Percentiles rank a stretch among this genome's conserved stretches.
phyloP scores from a whole-genome alignment of 2,113 vertebrate genomes.

The Muscicapa adusta region DNA sequence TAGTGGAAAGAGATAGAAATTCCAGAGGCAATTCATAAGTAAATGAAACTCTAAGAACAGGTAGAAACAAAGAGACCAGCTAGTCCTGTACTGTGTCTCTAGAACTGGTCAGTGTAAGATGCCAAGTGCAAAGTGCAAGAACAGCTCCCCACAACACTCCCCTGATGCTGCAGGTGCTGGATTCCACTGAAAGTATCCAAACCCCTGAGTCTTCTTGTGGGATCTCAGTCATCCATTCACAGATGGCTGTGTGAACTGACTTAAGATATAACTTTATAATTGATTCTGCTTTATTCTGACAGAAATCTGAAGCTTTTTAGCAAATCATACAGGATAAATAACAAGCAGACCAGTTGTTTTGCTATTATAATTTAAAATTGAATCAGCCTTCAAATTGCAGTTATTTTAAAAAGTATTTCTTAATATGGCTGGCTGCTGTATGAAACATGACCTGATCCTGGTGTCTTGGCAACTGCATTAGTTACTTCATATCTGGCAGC shows the following conservation, averaged over 20 bases:
- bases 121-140: not conserved
- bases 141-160: not conserved
- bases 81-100: not conserved
- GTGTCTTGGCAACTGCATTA: conserved; percentile 38
- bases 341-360: not conserved
- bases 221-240: not conserved
- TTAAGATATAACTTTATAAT: not conserved
- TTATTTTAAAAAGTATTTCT: not conserved
- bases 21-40: not conserved
- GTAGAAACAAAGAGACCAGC: not conserved
- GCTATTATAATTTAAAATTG: not conserved
- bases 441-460: not conserved
- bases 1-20: not conserved
- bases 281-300: not conserved
- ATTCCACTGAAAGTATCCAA: not conserved
- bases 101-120: not conserved
- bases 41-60: not conserved
- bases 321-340: not conserved
- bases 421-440: not conserved
- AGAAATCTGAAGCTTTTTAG: not conserved
- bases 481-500: not conserved
- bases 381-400: not conserved
- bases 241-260: not conserved
- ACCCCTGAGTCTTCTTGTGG: not conserved
- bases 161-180: not conserved